Base-by-base conservation (phyloP, 2,113 vertebrate genomes). In the Cathartes aura region DNA sequence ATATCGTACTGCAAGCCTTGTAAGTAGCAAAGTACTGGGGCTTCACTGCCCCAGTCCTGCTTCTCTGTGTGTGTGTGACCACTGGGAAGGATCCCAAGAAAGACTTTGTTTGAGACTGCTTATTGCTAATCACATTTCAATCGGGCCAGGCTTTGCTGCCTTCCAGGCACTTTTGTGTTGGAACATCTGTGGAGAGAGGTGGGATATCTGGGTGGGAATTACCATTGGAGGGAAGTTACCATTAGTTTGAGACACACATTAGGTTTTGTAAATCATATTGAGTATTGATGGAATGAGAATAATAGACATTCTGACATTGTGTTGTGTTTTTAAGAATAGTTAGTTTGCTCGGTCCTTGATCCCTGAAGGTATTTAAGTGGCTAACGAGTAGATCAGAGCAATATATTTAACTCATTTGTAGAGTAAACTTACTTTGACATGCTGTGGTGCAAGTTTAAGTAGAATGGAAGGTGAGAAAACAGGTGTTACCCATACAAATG, bases 111-210 rank as follows among this genome's bases (percentile, higher is more conserved):
- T 64, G 55, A 36, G 36, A 7, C 8, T 81, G 14, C 10, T 36
- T 34, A 4, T 23, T 56, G 30, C 10, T 38, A 6, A 38, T n/a
- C 15, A 5, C 2, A 5, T 53, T 52, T 74, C 18, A 47, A 0
- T 11, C 64, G 52, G 13, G 20, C 6, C 53, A 68, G 26, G 21
- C n/a, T 74, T 83, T 76, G 16, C 32, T 71, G 29, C 26, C 38
- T 79, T 63, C 30, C n/a, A 52, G 55, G 42, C 12, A 58, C 11
- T 63, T 68, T 15, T 2, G 15, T 56, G 15, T 47, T 76, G 47
- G 38, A 52, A 47, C 15, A 42, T 18, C 36, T 52, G 4, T 30
- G 2, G 1, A 50, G 60, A 21, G 32, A 68, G 8, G 14, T 80
- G 62, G 19, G 30, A n/a, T 58, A 22, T 21, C 21, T 59, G 42